A percentile compares a stretch with the other conserved stretches of the same genome.
These are phyloP conservation scores for Pollenia labialis DNA, from an alignment of 2,888 invertebrate species.

Conservation along the genomic window DNA sequence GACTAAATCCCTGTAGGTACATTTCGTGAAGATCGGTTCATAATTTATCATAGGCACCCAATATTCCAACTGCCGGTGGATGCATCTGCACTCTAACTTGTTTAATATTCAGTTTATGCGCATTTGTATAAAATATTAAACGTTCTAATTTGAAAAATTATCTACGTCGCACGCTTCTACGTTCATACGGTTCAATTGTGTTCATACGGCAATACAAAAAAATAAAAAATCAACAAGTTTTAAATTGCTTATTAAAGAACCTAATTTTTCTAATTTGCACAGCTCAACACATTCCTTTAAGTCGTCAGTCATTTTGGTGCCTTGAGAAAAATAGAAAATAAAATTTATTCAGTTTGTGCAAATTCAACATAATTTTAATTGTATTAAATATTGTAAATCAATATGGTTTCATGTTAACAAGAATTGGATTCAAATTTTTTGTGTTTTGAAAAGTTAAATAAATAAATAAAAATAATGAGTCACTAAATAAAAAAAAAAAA, in stretches of 20 bases:
- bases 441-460: conserved; percentile 17
- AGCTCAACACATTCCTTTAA: conserved; percentile 58
- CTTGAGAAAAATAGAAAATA: conserved; percentile 8
- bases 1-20: too few species aligned
- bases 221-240: conserved; percentile 27
- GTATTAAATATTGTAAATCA: conserved; percentile 77
- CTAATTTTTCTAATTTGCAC: conserved; percentile 66
- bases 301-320: conserved; percentile 65
- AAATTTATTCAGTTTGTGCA: conserved; percentile 9
- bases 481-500: neutral
- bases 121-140: too few species aligned
- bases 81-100: too few species aligned
- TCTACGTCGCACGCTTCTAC: too few species aligned
- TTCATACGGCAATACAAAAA: neutral
- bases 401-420: conserved; percentile 80
- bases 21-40: too few species aligned
- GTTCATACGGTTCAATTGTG: too few species aligned
- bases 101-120: too few species aligned
- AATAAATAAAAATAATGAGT: conserved; percentile 45
- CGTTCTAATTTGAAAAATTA: too few species aligned
- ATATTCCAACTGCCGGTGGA: too few species aligned
- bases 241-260: conserved; percentile 59
- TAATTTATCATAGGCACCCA: too few species aligned
- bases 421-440: conserved; percentile 78
- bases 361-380: conserved; percentile 47